Base-by-base conservation (phyloP, 2,888 invertebrate species). In the Apodemia duryi region DNA sequence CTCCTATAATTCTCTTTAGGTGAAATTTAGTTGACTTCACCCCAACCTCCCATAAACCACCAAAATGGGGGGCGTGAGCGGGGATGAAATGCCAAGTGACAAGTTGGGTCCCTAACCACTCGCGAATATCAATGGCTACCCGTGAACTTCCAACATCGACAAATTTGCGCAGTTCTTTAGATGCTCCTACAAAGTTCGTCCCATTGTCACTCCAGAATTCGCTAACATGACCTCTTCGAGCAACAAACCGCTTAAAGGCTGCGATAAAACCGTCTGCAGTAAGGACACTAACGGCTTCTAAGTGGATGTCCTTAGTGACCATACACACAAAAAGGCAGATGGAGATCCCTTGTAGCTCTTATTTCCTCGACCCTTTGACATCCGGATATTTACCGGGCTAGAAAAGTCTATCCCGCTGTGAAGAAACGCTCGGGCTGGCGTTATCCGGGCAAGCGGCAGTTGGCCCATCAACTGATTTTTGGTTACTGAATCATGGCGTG, bases 31-130 rank as follows among this genome's bases (percentile, higher is more conserved):
- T 61, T 7, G 66, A 71, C 7, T 64, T 68, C 4, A 75, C 66
- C 2, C 70, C 72, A 6, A 72, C 69, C 62, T 75, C 74, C 74
- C 73, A 75, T 6, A 73, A 49, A 21, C 73, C 70, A 1, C 72
- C 71, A 62, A 71, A 72, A 57, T 72, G 70, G 11, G 71, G 72
- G 32, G 66, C 63, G 10, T 63, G 67, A 10, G 73, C 69, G 29
- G 73, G 72, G 29, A 72, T 73, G 32, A 70, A 73, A 60, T 71
- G 68, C 71, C 70, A 72, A 49, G 49, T 49, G 13, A 49, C 49
- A 49, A n/a, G 11, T 49, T 49, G 49, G 6, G 1, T 49, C 1
- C 49, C 49, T n/a, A 49, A n/a, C 49, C 49, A 49, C n/a, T 49
- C 13, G 11, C 49, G 49, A 49, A 49, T 49, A n/a, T 49, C 49